A percentile compares a stretch with the other conserved stretches of the same genome.
Conservation (phyloP, 2,888 invertebrate genomes). For the Acanthosepion pharaonis region DNA sequence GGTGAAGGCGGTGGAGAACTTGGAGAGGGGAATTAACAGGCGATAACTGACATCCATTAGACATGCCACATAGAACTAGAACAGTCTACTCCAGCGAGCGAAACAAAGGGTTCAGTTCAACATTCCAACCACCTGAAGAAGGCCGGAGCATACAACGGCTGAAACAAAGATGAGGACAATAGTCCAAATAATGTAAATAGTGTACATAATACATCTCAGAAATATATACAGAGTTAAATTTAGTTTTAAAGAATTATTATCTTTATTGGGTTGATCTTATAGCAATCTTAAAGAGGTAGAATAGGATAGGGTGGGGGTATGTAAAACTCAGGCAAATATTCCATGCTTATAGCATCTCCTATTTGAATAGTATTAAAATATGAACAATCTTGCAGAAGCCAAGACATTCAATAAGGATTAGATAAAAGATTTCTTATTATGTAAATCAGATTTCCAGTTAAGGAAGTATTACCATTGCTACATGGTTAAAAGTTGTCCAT, state of each 20-base stretch:
- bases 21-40: too few species aligned
- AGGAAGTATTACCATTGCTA: not conserved
- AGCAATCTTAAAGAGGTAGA: not conserved
- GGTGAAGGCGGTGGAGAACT: too few species aligned
- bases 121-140: too few species aligned
- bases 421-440: not conserved
- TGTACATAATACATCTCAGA: too few species aligned
- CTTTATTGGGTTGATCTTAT: not conserved
- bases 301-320: not conserved
- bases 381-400: not conserved
- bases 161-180: too few species aligned
- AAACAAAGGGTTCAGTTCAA: too few species aligned
- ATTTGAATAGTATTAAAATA: not conserved
- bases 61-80: too few species aligned
- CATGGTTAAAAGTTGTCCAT: not conserved
- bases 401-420: not conserved
- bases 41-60: too few species aligned
- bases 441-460: not conserved
- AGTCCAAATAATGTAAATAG: too few species aligned
- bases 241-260: not conserved
- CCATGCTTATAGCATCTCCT: not conserved
- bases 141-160: too few species aligned
- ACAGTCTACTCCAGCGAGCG: too few species aligned
- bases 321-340: not conserved
- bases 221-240: too few species aligned